These are phyloP conservation scores for Hylia prasina DNA, from an alignment of 2,113 vertebrate genomes.

Conservation along the genomic window DNA sequence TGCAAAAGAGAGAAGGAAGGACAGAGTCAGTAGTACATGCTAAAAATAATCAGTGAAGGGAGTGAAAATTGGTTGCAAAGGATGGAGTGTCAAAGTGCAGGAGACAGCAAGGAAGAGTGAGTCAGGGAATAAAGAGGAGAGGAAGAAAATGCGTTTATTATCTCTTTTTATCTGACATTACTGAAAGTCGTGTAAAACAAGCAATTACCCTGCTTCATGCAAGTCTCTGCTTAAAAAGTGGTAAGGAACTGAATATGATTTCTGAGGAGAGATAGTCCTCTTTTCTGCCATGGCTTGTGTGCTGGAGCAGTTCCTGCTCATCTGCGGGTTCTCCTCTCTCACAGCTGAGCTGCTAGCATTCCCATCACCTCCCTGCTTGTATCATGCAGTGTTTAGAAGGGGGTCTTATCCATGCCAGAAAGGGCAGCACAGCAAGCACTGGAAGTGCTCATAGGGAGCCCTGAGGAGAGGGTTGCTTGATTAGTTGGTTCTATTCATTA, in stretches of 20 bases:
- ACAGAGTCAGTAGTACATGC: background rate
- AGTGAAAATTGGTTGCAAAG: conserved; percentile 15
- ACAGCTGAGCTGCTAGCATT: background rate
- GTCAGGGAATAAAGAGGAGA: background rate
- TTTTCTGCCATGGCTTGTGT: background rate
- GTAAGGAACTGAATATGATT: background rate
- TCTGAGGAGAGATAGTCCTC: background rate
- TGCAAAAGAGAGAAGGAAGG: background rate
- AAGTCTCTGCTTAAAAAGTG: background rate
- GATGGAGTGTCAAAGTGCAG: conserved; percentile 23
- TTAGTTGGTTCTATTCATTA: background rate
- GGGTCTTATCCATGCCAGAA: background rate
- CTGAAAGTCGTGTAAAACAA: conserved; percentile 6
- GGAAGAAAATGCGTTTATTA: background rate
- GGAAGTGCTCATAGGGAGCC: background rate
- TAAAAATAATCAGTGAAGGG: conserved; percentile 32
- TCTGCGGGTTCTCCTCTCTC: background rate
- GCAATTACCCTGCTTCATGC: background rate
- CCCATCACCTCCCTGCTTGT: background rate
- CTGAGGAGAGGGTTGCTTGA: background rate
- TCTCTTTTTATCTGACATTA: conserved; percentile 1
- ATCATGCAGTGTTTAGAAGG: background rate
- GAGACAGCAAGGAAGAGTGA: conserved; percentile 3
- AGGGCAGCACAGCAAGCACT: background rate
- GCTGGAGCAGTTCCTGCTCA: background rate